Evolutionary conservation across 2,797 vertebrate genomes (phyloP).

Genomic region (Coluber constrictor): DNA sequence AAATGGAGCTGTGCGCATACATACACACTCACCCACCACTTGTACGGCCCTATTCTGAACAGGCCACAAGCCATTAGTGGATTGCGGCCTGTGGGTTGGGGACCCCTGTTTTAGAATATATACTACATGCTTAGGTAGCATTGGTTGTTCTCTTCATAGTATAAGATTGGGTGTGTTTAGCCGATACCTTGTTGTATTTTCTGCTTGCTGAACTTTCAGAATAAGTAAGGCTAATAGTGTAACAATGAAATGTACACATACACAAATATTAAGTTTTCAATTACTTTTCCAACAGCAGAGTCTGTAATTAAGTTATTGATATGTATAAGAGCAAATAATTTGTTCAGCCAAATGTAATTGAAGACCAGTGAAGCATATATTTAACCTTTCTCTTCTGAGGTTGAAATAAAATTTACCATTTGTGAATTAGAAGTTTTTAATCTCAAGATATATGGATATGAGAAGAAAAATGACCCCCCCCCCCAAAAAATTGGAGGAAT

Average conservation of each 20-base stretch:
- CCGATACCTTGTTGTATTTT: not conserved
- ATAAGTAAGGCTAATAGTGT: not conserved
- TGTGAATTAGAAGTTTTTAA: not conserved
- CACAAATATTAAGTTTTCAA: conserved; percentile 13
- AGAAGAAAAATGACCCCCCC: not conserved
- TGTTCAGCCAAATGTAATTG: conserved; percentile 13
- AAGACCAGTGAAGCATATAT: not conserved
- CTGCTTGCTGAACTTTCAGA: not conserved
- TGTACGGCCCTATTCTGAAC: too few relatives aligned
- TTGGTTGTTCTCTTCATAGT: not conserved
- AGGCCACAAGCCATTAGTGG: not conserved
- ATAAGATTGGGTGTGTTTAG: not conserved
- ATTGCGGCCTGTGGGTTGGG: not conserved
- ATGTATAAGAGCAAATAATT: not conserved
- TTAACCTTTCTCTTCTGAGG: not conserved
- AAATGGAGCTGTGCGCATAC: too few relatives aligned
- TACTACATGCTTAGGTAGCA: not conserved
- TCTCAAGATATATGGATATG: not conserved
- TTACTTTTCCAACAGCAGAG: not conserved
- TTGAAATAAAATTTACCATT: not conserved
- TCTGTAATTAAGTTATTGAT: conserved; percentile 19
- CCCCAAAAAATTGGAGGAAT: not conserved
- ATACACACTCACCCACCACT: too few relatives aligned
- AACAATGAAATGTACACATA: not conserved
- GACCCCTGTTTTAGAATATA: not conserved